Percentiles rank a stretch among this genome's conserved stretches.
These are phyloP conservation scores for Pseudolaguvia tuberculata DNA, from an alignment of 2,113 vertebrate species.

Conservation along the genomic window DNA sequence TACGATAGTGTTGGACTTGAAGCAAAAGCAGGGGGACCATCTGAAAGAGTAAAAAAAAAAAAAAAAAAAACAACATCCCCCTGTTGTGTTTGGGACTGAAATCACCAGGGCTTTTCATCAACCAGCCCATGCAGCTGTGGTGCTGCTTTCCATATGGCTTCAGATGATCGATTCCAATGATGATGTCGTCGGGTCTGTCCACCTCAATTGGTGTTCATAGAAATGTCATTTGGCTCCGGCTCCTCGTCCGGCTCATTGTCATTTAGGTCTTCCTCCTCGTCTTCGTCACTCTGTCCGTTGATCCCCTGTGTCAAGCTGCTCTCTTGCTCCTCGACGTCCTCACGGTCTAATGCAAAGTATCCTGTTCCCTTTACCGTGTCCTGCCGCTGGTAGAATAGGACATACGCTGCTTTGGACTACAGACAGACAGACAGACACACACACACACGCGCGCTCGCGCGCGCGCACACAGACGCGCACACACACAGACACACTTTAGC, in stretches of 20 bases:
- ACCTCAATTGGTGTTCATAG: constrained; percentile 92
- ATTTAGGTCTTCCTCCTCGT: constrained; percentile 80
- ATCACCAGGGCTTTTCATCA: constrained; percentile 58
- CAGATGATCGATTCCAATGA: constrained; percentile 60
- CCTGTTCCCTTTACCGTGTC: constrained; percentile 93
- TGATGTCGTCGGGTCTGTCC: background rate
- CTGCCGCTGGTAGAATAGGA: constrained; percentile 95
- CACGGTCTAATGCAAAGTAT: constrained; percentile 90
- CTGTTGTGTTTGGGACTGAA: constrained; percentile 55
- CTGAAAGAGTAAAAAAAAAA: constrained; percentile 19
- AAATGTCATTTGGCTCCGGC: constrained; percentile 79
- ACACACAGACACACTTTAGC: constrained; percentile 4
- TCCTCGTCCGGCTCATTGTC: constrained; percentile 63
- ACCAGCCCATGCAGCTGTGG: constrained; percentile 42
- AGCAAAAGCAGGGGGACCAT: background rate
- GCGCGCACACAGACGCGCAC: too few relatives aligned
- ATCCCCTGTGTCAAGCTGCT: constrained; percentile 44
- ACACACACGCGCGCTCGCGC: too few relatives aligned
- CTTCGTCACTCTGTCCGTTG: constrained; percentile 65
- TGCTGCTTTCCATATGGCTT: constrained; percentile 82
- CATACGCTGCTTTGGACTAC: constrained; percentile 96
- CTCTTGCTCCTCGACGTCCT: constrained; percentile 77
- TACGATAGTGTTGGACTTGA: background rate
- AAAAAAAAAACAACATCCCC: constrained; percentile 35
- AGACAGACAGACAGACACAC: constrained; percentile 26